Conservation (phyloP, 2,888 invertebrate species). For the Mechanitis mazaeus region DNA sequence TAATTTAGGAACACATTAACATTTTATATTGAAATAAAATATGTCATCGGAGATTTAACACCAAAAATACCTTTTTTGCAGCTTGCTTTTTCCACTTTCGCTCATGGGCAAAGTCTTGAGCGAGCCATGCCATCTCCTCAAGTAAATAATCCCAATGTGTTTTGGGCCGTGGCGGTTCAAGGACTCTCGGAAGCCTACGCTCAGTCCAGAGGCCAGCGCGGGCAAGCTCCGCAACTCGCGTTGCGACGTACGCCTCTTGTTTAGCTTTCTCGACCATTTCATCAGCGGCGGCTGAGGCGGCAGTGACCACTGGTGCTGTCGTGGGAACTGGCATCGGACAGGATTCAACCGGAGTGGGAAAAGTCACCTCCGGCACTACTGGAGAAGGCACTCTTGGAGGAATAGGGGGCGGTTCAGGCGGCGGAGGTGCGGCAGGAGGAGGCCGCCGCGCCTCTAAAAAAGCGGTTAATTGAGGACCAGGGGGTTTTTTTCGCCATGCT, state of each 20-base stretch:
- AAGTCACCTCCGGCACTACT: constrained; percentile 81
- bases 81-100: constrained; percentile 98
- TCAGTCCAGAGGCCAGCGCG: constrained; percentile 97
- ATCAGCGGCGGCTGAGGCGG: constrained; percentile 63
- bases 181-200: constrained; percentile 91
- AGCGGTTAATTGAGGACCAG: constrained; percentile 83
- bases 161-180: constrained; percentile 92
- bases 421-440: constrained; percentile 72
- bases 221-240: constrained; percentile 92
- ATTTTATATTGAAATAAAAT: too few species aligned
- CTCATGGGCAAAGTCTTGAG: constrained; percentile 98
- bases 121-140: constrained; percentile 99
- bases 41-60: too few species aligned
- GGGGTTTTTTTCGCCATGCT: constrained; percentile 88
- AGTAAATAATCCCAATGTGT: constrained; percentile 99
- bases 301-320: constrained; percentile 48
- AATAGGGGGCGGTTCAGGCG: constrained; percentile 78
- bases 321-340: constrained; percentile 79
- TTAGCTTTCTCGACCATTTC: constrained; percentile 66
- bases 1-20: constrained; percentile 27
- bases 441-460: constrained; percentile 85
- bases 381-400: constrained; percentile 50
- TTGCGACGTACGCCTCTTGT: constrained; percentile 95
- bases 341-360: constrained; percentile 41
- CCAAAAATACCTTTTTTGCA: constrained; percentile 83